Evolutionary conservation across 2,113 vertebrate species (phyloP), one percentile per base, ranked within the genome.

Genomic region (Odocoileus virginianus): DNA sequence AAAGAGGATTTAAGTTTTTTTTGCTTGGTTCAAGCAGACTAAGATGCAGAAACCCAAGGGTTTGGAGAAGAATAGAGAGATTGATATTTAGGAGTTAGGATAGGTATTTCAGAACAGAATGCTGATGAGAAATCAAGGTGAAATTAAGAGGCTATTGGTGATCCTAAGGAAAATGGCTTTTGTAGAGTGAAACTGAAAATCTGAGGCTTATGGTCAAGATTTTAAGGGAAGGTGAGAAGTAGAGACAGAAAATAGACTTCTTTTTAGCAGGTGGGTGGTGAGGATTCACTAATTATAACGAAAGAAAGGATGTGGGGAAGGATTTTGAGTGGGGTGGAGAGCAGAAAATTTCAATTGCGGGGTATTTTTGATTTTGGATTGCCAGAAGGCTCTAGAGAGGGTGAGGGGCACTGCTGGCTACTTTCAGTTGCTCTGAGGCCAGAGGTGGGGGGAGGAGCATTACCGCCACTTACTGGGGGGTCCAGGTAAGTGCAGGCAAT

Each of bases 381-480:
- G 43, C 21, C 88, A 28, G 33, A 33, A 47, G 17, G 40, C 21
- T 28, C 82, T 71, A 21, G 76, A 11, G 16, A 6, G 25, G 33
- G 45, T 28, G 74, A 58, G 47, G n/a, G 47, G 10, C 30, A 10
- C 14, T n/a, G 1, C 7, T 15, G 57, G 36, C 61, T 94, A 7
- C 33, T 90, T 78, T 50, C 2, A 2, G 76, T 54, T n/a, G 33
- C 3, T 87, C 10, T 40, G 40, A 74, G 6, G 21, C 52, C 6
- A 28, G 61, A 67, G 45, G 28, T 47, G 89, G 94, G 97, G 97
- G 76, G 86, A 96, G 92, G 82, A 76, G 30, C 83, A 54, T 84
- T 67, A 91, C 96, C 83, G 89, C 86, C 87, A 94, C 92, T 95
- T 93, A 89, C 86, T 94, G 86, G 92, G 86, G 23, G 36, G 90